A percentile compares a stretch with the other conserved stretches of the same genome.
Evolutionary conservation across 2,888 invertebrate species (phyloP).

Genomic region (Iselma pallidipennis): DNA sequence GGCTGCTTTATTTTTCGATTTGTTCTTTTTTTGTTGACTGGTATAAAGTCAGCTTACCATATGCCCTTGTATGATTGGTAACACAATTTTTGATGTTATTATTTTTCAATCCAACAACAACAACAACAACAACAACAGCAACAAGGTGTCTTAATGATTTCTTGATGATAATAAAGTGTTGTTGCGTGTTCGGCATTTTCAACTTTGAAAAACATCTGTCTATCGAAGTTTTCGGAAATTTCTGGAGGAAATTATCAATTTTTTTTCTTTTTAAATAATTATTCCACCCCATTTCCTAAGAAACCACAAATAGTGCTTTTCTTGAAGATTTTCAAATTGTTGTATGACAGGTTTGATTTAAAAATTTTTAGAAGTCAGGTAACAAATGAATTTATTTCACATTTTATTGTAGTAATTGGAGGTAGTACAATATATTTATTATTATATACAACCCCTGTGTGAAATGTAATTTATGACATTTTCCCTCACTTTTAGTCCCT

Average conservation of each 20-base stretch:
- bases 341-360: too few species aligned
- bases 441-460: not conserved
- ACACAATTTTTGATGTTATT: not conserved
- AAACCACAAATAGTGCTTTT: too few species aligned
- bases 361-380: not conserved
- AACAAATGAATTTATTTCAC: not conserved
- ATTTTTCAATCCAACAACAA: not conserved
- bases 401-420: slow-evolving; percentile 1
- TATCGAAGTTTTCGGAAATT: too few species aligned
- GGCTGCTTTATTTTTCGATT: not conserved
- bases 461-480: not conserved
- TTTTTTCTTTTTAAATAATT: too few species aligned
- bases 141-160: not conserved
- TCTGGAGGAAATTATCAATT: too few species aligned
- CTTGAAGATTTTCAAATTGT: not conserved
- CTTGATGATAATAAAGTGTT: not conserved
- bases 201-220: not conserved
- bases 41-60: not conserved
- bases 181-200: not conserved
- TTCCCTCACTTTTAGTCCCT: not conserved
- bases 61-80: not conserved
- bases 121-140: not conserved
- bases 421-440: not conserved
- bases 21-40: too few species aligned
- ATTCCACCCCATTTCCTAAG: too few species aligned